These are phyloP conservation scores for Papilio polyxenes DNA, from an alignment of 1,140 invertebrate genomes.

Conservation along the genomic window DNA sequence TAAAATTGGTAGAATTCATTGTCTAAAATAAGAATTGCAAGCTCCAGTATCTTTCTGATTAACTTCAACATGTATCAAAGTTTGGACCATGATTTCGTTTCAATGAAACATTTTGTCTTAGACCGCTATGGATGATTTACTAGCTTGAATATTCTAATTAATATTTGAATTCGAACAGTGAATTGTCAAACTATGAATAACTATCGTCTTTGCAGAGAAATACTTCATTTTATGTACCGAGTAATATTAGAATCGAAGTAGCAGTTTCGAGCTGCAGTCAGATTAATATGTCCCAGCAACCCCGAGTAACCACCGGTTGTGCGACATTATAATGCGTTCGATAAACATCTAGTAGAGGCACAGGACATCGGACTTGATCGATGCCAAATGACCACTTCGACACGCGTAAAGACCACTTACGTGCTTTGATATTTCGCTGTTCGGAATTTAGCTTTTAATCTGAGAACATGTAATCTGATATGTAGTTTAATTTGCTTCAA, in stretches of 20 bases:
- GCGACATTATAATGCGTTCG: constrained; percentile 33
- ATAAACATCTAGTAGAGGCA: constrained; percentile 31
- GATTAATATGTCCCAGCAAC: constrained; percentile 48
- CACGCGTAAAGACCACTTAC: constrained; percentile 30
- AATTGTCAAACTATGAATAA: no score
- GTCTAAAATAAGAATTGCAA: no score
- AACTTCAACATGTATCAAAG: no score
- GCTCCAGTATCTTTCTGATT: no score
- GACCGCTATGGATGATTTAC: no score
- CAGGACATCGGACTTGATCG: constrained; percentile 36
- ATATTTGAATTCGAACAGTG: no score
- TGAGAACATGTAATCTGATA: constrained; percentile 17
- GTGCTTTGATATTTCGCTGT: constrained; percentile 2
- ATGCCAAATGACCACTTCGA: constrained; percentile 36
- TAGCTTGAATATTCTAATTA: no score
- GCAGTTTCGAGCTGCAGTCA: constrained; percentile 29
- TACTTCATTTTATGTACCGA: constrained; percentile 35
- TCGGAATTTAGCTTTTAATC: constrained; percentile 31
- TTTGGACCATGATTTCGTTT: no score
- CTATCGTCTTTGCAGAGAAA: not conserved
- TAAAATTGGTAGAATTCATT: no score
- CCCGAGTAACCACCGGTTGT: constrained; percentile 32
- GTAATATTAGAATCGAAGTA: constrained; percentile 25
- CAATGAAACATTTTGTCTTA: no score
- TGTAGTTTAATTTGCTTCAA: constrained; percentile 16